Percentiles rank a stretch among this genome's conserved stretches.
phyloP scores from a whole-genome alignment of 2,113 vertebrate genomes.

The Etia nguti region DNA sequence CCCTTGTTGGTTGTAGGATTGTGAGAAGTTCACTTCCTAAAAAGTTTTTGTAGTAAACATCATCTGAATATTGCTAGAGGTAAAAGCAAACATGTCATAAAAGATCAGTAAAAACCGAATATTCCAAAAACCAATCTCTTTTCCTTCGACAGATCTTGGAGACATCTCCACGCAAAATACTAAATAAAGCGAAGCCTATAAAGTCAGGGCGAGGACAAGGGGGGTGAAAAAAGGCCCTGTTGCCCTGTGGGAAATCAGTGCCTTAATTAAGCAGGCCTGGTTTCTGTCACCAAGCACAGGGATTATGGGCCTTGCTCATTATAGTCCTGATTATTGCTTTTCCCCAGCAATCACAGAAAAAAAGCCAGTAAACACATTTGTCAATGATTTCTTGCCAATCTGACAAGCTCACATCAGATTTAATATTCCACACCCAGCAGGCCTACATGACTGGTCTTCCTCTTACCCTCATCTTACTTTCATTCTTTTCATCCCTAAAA shows the following conservation, averaged over 20 bases:
- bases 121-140: not conserved
- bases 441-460: not conserved
- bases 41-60: slow-evolving; percentile 2
- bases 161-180: slow-evolving; percentile 2
- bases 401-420: slow-evolving; percentile 24
- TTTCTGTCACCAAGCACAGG: slow-evolving; percentile 59
- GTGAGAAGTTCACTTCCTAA: not conserved
- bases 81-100: not conserved
- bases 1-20: not conserved
- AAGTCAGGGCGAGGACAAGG: slow-evolving; percentile 10
- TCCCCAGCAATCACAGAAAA: slow-evolving; percentile 52
- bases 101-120: not conserved
- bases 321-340: slow-evolving; percentile 65
- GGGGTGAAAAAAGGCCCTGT: not conserved
- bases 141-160: not conserved
- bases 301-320: slow-evolving; percentile 57
- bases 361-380: slow-evolving; percentile 55
- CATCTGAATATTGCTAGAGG: not conserved
- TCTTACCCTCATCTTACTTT: not conserved
- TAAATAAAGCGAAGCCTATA: slow-evolving; percentile 30
- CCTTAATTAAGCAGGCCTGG: slow-evolving; percentile 66
- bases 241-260: slow-evolving; percentile 68
- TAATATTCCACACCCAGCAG: slow-evolving; percentile 3
- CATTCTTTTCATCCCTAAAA: not conserved
- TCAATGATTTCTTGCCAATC: slow-evolving; percentile 55